Evolutionary conservation across 1,140 invertebrate genomes (phyloP).

Genomic region (Drosophila saltans): DNA sequence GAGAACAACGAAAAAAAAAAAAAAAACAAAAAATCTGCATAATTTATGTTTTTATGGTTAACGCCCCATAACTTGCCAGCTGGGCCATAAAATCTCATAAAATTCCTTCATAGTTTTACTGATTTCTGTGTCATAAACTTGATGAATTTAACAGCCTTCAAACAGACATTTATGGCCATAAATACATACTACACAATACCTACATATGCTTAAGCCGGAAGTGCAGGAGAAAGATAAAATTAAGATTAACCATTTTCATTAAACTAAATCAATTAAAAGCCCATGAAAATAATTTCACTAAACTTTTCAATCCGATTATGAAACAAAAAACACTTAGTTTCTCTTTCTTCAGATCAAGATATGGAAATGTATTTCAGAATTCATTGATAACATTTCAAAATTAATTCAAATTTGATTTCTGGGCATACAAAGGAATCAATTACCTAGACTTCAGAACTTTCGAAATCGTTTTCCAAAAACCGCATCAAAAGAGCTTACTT

Average conservation of each 20-base stretch:
- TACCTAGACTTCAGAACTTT: too few relatives aligned
- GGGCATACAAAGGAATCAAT: too few relatives aligned
- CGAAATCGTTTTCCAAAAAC: too few relatives aligned
- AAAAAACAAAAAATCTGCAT: slow-evolving; percentile 63
- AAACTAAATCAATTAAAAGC: slow-evolving; percentile 5
- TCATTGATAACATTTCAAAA: too few relatives aligned
- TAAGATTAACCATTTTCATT: background rate
- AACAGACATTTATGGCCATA: slow-evolving; percentile 57
- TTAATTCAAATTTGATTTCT: too few relatives aligned
- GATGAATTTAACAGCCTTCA: slow-evolving; percentile 63
- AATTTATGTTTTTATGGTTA: slow-evolving; percentile 74
- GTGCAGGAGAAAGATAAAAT: background rate
- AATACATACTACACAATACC: slow-evolving; percentile 38
- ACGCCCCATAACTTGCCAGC: slow-evolving; percentile 41
- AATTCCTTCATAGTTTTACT: slow-evolving; percentile 46
- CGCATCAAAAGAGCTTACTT: too few relatives aligned
- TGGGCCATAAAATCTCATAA: slow-evolving; percentile 63
- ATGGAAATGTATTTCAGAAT: too few relatives aligned
- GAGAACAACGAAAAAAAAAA: slow-evolving; percentile 5
- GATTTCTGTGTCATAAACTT: slow-evolving; percentile 14
- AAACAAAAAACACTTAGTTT: too few relatives aligned
- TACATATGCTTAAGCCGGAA: background rate
- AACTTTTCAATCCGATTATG: background rate
- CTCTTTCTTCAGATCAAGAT: too few relatives aligned
- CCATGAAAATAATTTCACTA: background rate